Percentiles rank a stretch among this genome's conserved stretches.
Conservation (phyloP, 2,888 invertebrate genomes). For the Palloptera scutellata region DNA sequence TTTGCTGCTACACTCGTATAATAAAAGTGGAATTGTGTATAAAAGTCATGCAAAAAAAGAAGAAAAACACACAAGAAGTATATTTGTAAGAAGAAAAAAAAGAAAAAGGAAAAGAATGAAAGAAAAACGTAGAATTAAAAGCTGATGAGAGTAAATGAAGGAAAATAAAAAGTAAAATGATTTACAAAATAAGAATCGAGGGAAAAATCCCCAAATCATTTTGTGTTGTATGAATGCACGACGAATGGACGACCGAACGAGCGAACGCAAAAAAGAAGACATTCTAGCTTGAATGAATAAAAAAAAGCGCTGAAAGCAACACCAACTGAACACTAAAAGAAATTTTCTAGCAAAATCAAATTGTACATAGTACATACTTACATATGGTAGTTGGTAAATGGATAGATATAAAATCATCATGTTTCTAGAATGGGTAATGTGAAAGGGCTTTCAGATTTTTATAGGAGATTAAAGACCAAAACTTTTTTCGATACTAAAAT, state of each 20-base stretch:
- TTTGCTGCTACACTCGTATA: constrained; percentile 36
- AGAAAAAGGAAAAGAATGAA: constrained; percentile 24
- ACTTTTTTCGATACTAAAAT: too few species aligned
- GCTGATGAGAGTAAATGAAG: constrained; percentile 55
- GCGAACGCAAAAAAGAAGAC: too few species aligned
- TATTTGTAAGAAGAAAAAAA: constrained; percentile 3
- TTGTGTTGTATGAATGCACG: constrained; percentile 9
- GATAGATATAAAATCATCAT: too few species aligned
- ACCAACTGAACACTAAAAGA: too few species aligned
- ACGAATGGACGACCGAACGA: too few species aligned
- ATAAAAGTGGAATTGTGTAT: constrained; percentile 46
- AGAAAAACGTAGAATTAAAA: constrained; percentile 42
- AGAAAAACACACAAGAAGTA: neutral
- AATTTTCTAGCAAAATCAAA: neutral
- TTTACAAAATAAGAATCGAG: constrained; percentile 20
- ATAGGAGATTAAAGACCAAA: too few species aligned
- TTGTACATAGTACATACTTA: too few species aligned
- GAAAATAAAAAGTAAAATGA: constrained; percentile 52
- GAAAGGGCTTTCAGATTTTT: too few species aligned
- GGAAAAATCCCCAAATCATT: constrained; percentile 26
- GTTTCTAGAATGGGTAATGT: too few species aligned
- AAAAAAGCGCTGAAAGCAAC: too few species aligned
- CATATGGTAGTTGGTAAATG: too few species aligned
- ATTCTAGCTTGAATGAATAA: too few species aligned
- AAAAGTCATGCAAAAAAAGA: constrained; percentile 32